Percentiles rank a stretch among this genome's conserved stretches.
These are phyloP conservation scores for Rhinogobius similis DNA, from an alignment of 2,113 vertebrate genomes.

Conservation along the genomic window DNA sequence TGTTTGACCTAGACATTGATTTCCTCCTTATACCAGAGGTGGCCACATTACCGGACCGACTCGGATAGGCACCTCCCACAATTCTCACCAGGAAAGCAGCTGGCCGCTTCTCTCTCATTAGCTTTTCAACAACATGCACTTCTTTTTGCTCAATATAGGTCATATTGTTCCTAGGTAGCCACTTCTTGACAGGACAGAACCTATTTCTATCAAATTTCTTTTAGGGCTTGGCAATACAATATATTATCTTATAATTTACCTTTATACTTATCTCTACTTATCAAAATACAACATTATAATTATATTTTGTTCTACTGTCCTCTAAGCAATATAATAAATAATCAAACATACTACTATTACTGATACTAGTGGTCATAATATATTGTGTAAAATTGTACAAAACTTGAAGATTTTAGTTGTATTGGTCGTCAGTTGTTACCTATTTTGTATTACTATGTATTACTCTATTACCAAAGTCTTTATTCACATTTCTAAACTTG, in stretches of 20 bases:
- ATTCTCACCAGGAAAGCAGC: slow-evolving; percentile 35
- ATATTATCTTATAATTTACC: neutral
- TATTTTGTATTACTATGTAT: too few species aligned
- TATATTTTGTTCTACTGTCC: neutral
- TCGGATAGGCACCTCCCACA: slow-evolving; percentile 38
- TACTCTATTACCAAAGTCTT: too few species aligned
- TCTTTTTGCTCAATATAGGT: slow-evolving; percentile 10
- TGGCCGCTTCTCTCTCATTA: slow-evolving; percentile 13
- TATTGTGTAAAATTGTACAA: neutral
- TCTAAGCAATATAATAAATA: neutral
- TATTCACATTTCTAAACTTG: neutral
- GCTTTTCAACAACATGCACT: slow-evolving; percentile 22
- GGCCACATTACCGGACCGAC: slow-evolving; percentile 60
- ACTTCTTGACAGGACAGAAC: neutral
- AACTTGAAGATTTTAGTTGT: neutral
- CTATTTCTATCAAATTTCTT: neutral
- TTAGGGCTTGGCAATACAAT: neutral
- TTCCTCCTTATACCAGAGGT: slow-evolving; percentile 76
- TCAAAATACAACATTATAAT: neutral
- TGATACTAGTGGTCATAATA: neutral
- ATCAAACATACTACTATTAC: neutral
- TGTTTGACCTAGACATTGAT: slow-evolving; percentile 84
- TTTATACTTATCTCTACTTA: too few species aligned
- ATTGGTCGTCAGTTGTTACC: neutral
- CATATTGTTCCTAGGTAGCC: neutral